Conservation (phyloP, 2,888 invertebrate species). For the Epicampocera succincta region DNA sequence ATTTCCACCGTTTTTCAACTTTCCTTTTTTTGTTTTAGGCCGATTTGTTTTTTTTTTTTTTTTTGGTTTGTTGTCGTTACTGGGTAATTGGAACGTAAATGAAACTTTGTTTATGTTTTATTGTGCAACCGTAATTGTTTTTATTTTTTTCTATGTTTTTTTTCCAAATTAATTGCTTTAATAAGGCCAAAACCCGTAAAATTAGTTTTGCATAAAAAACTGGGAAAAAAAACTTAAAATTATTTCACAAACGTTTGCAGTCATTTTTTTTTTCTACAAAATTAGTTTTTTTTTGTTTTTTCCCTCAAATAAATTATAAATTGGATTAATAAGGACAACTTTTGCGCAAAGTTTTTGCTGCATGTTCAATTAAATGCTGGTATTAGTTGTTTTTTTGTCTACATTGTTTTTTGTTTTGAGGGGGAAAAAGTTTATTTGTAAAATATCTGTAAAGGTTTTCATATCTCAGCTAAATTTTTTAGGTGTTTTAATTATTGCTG, state of each 20-base stretch:
- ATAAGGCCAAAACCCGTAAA: slow-evolving; percentile 49
- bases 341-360: not conserved
- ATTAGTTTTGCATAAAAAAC: slow-evolving; percentile 42
- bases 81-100: slow-evolving; percentile 56
- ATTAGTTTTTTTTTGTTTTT: not conserved
- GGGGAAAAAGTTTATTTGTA: no score
- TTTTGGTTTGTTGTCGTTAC: slow-evolving; percentile 1
- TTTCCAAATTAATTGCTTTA: slow-evolving; percentile 50
- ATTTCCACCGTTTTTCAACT: not conserved
- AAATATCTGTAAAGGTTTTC: no score
- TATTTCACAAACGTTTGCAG: slow-evolving; percentile 15
- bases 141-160: slow-evolving; percentile 4
- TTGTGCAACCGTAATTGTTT: slow-evolving; percentile 36
- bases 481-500: no score
- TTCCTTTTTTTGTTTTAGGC: not conserved
- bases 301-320: slow-evolving; percentile 22
- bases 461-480: no score
- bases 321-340: slow-evolving; percentile 16
- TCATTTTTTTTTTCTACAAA: not conserved
- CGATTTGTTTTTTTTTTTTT: slow-evolving; percentile 6
- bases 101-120: slow-evolving; percentile 54
- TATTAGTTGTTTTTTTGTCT: not conserved
- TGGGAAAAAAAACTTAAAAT: not conserved
- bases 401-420: not conserved
- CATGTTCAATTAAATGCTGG: slow-evolving; percentile 24